phyloP scores from a whole-genome alignment of 2,888 invertebrate genomes.

The Carpatolechia fugitivella region DNA sequence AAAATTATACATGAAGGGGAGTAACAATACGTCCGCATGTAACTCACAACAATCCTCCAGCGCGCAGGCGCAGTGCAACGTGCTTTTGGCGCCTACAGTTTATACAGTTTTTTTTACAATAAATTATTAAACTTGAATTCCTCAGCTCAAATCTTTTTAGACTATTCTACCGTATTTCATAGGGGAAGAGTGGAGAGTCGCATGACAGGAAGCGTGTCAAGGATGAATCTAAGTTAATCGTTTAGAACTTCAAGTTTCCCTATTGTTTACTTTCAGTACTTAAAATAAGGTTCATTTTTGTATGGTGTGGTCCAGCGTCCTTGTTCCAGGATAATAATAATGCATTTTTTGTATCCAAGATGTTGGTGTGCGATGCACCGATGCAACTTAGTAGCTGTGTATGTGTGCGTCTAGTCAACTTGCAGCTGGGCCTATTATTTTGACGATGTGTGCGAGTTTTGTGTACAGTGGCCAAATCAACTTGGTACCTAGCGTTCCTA shows the following conservation, averaged over 20 bases:
- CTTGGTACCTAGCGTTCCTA: slow-evolving; percentile 42
- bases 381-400: slow-evolving; percentile 47
- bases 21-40: no score
- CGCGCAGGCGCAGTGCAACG: slow-evolving; percentile 57
- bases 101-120: slow-evolving; percentile 55
- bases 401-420: slow-evolving; percentile 58
- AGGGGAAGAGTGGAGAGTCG: slow-evolving; percentile 33
- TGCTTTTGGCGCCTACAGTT: slow-evolving; percentile 74
- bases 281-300: slow-evolving; percentile 37
- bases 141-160: slow-evolving; percentile 30
- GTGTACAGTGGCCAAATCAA: slow-evolving; percentile 35
- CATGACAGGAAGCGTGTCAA: slow-evolving; percentile 27
- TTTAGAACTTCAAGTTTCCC: slow-evolving; percentile 27
- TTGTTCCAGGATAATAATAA: slow-evolving; percentile 73
- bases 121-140: slow-evolving; percentile 69
- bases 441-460: slow-evolving; percentile 57
- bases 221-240: slow-evolving; percentile 71
- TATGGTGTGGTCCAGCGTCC: slow-evolving; percentile 34
- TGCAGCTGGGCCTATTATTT: slow-evolving; percentile 77
- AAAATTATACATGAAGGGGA: no score
- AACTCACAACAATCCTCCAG: slow-evolving; percentile 49
- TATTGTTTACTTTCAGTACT: slow-evolving; percentile 24
- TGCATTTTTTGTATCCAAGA: slow-evolving; percentile 70
- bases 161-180: slow-evolving; percentile 33
- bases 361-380: slow-evolving; percentile 57